Base-by-base conservation (phyloP, 2,797 vertebrate species). In the Poeciliopsis gracilis region DNA sequence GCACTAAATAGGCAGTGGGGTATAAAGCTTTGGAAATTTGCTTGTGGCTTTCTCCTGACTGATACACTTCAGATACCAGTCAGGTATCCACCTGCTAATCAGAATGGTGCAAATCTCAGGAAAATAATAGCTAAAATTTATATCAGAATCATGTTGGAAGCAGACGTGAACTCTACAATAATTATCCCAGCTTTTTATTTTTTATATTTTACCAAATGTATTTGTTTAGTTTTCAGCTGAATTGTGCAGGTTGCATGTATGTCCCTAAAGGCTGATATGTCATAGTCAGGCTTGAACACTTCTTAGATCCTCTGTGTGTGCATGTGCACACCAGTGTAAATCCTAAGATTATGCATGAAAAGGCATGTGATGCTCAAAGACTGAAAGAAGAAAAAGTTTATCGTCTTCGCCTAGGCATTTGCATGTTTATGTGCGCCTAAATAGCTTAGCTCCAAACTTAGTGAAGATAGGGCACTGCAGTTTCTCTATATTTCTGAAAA, bases 401-500 rank as follows among this genome's bases (percentile, higher is more conserved):
- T 86, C 70, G 84, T 81, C 84, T 91, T 78, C 79, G 86, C 86
- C 81, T 92, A 77, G 8, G 86, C 88, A 89, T 93, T 93, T 93
- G 90, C 91, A 92, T 93, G 92, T 93, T 92, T 92, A 90, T 92
- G 88, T 88, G 89, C 57, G 80, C 85, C 91, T 92, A 93, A 93
- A 89, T 91, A 93, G 91, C 93, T 89, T 88, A 91, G 91, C 89
- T 91, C 90, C 87, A 75, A 93, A 92, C 89, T 91, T 85, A 84
- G 86, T 86, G 82, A 92, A 93, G 93, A 92, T 90, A 87, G 92
- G 88, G 90, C 89, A 92, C 92, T 92, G 91, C 93, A 82, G 94
- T 92, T 89, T 93, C 91, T 89, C 92, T 90, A 83, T 90, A 83
- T 92, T 93, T 93, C 90, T 93, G 91, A 93, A 91, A 94, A 94